Evolutionary conservation across 1,140 invertebrate species (phyloP).

Genomic region (silkworm (Bombyx mori)): ASM3026992v2 NC_085122.1:11631501-11632000

Average conservation of each 20-base stretch:
- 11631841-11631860: slow-evolving; percentile 49
- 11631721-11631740: slow-evolving; percentile 48
- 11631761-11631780: slow-evolving; percentile 45
- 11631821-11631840: slow-evolving; percentile 56
- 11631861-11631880: slow-evolving; percentile 50
- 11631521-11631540: slow-evolving; percentile 53
- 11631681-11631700: slow-evolving; percentile 49
- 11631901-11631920: slow-evolving; percentile 52
- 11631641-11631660: slow-evolving; percentile 54
- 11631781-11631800: slow-evolving; percentile 49
- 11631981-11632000: slow-evolving; percentile 47
- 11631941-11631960: slow-evolving; percentile 60
- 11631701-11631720: slow-evolving; percentile 59
- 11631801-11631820: slow-evolving; percentile 47
- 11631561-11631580: slow-evolving; percentile 45
- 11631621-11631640: slow-evolving; percentile 51
- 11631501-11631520: slow-evolving; percentile 49
- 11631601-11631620: slow-evolving; percentile 44
- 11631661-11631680: slow-evolving; percentile 44
- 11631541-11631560: slow-evolving; percentile 63
- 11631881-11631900: slow-evolving; percentile 65
- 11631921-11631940: slow-evolving; percentile 46
- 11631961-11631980: slow-evolving; percentile 49
- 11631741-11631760: slow-evolving; percentile 45
- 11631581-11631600: slow-evolving; percentile 50